Conservation (phyloP, 1,140 invertebrate species). For the Ctenoplectra terminalis region DNA sequence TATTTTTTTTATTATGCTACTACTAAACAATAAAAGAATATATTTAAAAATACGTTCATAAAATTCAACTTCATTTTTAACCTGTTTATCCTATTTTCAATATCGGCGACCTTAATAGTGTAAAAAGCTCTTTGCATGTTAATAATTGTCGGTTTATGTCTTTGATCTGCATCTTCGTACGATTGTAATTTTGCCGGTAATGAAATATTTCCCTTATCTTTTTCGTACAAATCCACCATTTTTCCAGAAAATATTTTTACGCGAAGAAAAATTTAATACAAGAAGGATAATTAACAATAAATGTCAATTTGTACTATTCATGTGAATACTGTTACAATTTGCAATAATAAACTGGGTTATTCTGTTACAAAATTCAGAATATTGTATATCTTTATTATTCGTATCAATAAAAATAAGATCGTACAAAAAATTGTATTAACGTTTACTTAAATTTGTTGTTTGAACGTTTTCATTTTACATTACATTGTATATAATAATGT, state of each 20-base stretch:
- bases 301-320: neutral
- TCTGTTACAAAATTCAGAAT: neutral
- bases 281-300: neutral
- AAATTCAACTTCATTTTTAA: conserved; percentile 33
- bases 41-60: conserved; percentile 3
- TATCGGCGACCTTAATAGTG: conserved; percentile 66
- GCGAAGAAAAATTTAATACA: neutral
- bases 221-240: conserved; percentile 60
- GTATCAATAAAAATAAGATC: neutral
- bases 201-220: conserved; percentile 67
- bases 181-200: conserved; percentile 68
- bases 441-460: neutral
- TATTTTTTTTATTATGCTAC: neutral
- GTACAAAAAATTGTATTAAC: neutral
- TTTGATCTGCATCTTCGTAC: conserved; percentile 49
- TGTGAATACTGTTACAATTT: conserved; percentile 10
- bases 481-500: too few relatives aligned
- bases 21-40: too few relatives aligned
- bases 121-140: conserved; percentile 75
- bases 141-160: conserved; percentile 58
- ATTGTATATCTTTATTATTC: too few relatives aligned
- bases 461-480: too few relatives aligned
- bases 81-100: conserved; percentile 69
- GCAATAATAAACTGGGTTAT: neutral
- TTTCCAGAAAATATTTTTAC: conserved; percentile 1